phyloP scores from a whole-genome alignment of 2,888 invertebrate species.

The Drosophila birchii region DNA sequence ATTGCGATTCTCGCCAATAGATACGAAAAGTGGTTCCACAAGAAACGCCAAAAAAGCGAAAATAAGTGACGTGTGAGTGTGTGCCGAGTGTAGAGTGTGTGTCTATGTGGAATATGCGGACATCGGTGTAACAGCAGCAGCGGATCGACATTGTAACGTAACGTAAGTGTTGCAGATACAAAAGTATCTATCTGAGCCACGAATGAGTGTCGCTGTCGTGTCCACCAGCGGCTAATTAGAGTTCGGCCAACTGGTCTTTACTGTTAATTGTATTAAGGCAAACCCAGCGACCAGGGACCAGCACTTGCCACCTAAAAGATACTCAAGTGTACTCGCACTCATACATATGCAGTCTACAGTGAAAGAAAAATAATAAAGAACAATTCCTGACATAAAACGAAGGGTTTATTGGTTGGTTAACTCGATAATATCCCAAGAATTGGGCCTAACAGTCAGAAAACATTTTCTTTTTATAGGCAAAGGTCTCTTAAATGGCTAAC shows the following conservation, averaged over 20 bases:
- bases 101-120: slow-evolving; percentile 61
- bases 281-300: slow-evolving; percentile 44
- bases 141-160: slow-evolving; percentile 44
- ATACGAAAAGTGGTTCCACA: slow-evolving; percentile 42
- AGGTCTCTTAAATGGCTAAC: not conserved
- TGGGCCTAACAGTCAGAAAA: not conserved
- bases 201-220: slow-evolving; percentile 38
- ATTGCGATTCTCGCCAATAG: slow-evolving; percentile 45
- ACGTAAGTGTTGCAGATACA: slow-evolving; percentile 47
- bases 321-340: slow-evolving; percentile 11
- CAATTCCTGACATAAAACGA: not conserved
- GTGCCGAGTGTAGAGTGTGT: slow-evolving; percentile 22
- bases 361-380: not conserved
- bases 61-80: slow-evolving; percentile 37
- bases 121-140: slow-evolving; percentile 36
- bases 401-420: not conserved
- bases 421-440: too few species aligned
- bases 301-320: slow-evolving; percentile 57
- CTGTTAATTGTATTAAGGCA: slow-evolving; percentile 75
- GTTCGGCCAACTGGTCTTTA: slow-evolving; percentile 76
- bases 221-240: slow-evolving; percentile 60
- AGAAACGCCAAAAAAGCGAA: slow-evolving; percentile 42
- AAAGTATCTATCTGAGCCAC: slow-evolving; percentile 17
- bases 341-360: slow-evolving; percentile 12
- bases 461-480: too few species aligned